Percentiles rank a stretch among this genome's conserved stretches.
These are phyloP conservation scores for Homalodisca vitripennis DNA, from an alignment of 1,140 invertebrate species.

Conservation along the genomic window DNA sequence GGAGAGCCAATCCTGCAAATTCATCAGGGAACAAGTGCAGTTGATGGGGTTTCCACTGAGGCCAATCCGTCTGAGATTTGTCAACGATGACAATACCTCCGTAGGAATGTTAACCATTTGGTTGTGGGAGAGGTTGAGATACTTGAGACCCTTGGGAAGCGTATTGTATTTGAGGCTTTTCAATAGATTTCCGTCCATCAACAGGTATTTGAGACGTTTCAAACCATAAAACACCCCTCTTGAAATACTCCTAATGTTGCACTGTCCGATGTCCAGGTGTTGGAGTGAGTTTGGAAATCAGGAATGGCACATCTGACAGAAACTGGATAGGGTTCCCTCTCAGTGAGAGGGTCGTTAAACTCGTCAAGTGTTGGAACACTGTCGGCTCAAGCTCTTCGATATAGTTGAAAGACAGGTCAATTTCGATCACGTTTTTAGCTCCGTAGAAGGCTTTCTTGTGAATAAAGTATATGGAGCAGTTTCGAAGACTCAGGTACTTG, in stretches of 20 bases:
- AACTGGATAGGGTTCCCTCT: conserved; percentile 38
- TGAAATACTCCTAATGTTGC: conserved; percentile 36
- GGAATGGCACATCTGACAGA: conserved; percentile 30
- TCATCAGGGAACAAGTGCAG: conserved; percentile 40
- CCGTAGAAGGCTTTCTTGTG: conserved; percentile 70
- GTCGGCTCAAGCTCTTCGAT: conserved; percentile 62
- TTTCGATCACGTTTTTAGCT: conserved; percentile 75
- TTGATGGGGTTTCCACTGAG: conserved; percentile 41
- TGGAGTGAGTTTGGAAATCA: conserved; percentile 38
- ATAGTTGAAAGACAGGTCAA: conserved; percentile 78
- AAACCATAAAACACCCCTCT: conserved; percentile 33
- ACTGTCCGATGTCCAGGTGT: conserved; percentile 38
- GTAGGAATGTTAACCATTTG: conserved; percentile 38
- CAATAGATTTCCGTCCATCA: conserved; percentile 38
- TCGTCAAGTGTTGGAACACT: conserved; percentile 34
- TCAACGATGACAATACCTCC: conserved; percentile 34
- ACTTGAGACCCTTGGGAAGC: conserved; percentile 37
- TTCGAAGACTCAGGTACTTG: conserved; percentile 51
- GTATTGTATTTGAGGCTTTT: conserved; percentile 35
- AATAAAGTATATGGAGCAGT: conserved; percentile 68
- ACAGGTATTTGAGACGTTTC: conserved; percentile 33
- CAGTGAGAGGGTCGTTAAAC: conserved; percentile 35
- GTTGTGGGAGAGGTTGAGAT: conserved; percentile 39
- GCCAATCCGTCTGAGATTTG: conserved; percentile 36
- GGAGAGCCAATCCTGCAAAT: conserved; percentile 41